A percentile compares a stretch with the other conserved stretches of the same genome.
phyloP scores from a whole-genome alignment of 2,888 invertebrate genomes.

The Drosophila tripunctata region DNA sequence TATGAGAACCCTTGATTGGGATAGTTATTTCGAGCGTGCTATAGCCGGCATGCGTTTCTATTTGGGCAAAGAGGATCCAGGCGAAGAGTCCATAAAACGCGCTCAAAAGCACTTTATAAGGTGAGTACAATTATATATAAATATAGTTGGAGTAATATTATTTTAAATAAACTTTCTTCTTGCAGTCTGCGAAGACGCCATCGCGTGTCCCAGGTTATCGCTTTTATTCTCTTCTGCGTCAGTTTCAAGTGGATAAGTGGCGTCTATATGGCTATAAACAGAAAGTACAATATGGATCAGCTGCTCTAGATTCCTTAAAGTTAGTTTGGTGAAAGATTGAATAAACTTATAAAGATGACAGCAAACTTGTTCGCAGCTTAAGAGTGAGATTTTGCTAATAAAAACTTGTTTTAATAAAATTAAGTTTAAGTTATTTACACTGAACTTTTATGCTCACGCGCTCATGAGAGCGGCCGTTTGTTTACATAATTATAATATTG shows the following conservation, averaged over 20 bases:
- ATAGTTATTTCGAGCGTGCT: constrained; percentile 84
- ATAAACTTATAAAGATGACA: too few relatives aligned
- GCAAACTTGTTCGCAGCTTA: too few relatives aligned
- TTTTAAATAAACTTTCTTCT: neutral
- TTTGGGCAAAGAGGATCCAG: constrained; percentile 90
- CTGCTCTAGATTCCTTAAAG: neutral
- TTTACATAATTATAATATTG: too few relatives aligned
- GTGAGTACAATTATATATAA: constrained; percentile 84
- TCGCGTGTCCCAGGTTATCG: neutral
- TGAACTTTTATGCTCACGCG: too few relatives aligned
- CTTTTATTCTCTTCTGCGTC: neutral
- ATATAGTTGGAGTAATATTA: neutral
- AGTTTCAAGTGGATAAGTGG: neutral
- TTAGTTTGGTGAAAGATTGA: neutral
- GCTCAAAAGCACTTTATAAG: constrained; percentile 87
- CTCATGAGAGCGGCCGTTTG: too few relatives aligned
- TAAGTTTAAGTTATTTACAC: too few relatives aligned
- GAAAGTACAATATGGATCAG: neutral
- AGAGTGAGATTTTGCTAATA: too few relatives aligned
- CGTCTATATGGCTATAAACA: neutral
- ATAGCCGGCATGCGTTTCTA: constrained; percentile 90
- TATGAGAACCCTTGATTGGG: constrained; percentile 90
- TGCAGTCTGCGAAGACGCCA: neutral
- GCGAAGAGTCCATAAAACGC: constrained; percentile 86
- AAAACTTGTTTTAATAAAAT: neutral